phyloP scores from a whole-genome alignment of 2,113 vertebrate genomes.

The Megaceryle torquata region DNA sequence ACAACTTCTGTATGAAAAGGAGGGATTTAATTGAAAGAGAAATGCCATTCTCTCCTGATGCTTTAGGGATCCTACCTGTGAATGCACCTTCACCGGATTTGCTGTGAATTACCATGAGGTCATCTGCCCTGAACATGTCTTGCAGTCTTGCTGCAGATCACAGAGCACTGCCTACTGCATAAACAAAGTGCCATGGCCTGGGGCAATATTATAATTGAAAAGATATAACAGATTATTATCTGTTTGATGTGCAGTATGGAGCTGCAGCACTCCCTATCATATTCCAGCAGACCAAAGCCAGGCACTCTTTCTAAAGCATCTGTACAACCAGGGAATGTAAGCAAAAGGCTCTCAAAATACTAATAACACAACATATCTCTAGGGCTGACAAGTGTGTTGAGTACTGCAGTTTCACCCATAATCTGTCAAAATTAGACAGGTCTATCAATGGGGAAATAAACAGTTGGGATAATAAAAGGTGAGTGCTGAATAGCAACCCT shows the following conservation, averaged over 20 bases:
- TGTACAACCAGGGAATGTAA: not conserved
- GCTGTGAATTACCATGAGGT: not conserved
- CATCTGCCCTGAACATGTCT: not conserved
- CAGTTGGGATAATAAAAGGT: conserved; percentile 52
- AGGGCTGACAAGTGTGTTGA: conserved; percentile 55
- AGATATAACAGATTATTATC: conserved; percentile 46
- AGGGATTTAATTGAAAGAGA: not conserved
- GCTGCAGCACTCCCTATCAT: not conserved
- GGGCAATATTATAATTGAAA: conserved; percentile 59
- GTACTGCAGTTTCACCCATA: conserved; percentile 42
- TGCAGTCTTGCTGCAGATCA: conserved; percentile 19
- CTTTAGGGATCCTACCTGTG: not conserved
- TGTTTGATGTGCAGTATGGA: not conserved
- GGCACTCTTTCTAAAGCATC: conserved; percentile 19
- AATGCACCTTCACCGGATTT: not conserved
- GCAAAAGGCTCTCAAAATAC: conserved; percentile 40
- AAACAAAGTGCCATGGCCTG: conserved; percentile 4
- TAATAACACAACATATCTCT: conserved; percentile 55
- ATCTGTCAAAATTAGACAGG: conserved; percentile 65
- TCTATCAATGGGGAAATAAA: conserved; percentile 67
- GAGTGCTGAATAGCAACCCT: conserved; percentile 50
- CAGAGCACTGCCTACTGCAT: conserved; percentile 1
- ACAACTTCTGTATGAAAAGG: not conserved
- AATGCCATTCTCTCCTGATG: not conserved
- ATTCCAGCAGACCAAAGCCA: not conserved